Base-by-base conservation (phyloP, 2,797 vertebrate species). In the Lophotriccus pileatus region DNA sequence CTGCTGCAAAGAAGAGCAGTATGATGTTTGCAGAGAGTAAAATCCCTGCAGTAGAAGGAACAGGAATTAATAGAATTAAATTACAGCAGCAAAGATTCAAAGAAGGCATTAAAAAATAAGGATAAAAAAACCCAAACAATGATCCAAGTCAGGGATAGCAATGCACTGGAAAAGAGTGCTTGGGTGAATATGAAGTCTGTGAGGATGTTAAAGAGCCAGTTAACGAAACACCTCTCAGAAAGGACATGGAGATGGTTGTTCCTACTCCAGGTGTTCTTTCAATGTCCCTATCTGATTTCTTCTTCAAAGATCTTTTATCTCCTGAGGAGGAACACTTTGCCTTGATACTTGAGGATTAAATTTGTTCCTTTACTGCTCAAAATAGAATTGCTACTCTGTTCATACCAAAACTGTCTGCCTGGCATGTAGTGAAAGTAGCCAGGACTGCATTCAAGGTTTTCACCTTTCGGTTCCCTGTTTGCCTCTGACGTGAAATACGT, bases 361-460 rank as follows among this genome's bases (percentile, higher is more conserved):
- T 58, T n/a, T 81, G 32, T 73, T 72, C 1, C 17, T 80, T 80
- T 80, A 19, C 24, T 69, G 41, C 93, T 81, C 44, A 69, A 72
- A 90, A 81, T 30, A 46, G 52, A 84, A 79, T 67, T 69, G 21
- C 46, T 88, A 14, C n/a, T 82, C 68, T 84, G 11, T 66, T 93
- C 69, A 37, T 69, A 24, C n/a, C 19, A 30, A 75, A 87, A 70
- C 18, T 41, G 15, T 77, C 49, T 49, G 76, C n/a, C 56, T 78
- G 37, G 50, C 21, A 41, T 63, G 20, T 14, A 62, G 21, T 24
- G 25, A 81, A 67, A 21, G n/a, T 13, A 77, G 39, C 66, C 32
- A 93, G 72, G 17, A 19, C 11, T 58, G 8, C 23, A 12, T 50
- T 27, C 67, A 18, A 44, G 41, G 30, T 70, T 78, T 89, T 75